phyloP scores from a whole-genome alignment of 2,113 vertebrate genomes.

The Suricata suricatta region DNA sequence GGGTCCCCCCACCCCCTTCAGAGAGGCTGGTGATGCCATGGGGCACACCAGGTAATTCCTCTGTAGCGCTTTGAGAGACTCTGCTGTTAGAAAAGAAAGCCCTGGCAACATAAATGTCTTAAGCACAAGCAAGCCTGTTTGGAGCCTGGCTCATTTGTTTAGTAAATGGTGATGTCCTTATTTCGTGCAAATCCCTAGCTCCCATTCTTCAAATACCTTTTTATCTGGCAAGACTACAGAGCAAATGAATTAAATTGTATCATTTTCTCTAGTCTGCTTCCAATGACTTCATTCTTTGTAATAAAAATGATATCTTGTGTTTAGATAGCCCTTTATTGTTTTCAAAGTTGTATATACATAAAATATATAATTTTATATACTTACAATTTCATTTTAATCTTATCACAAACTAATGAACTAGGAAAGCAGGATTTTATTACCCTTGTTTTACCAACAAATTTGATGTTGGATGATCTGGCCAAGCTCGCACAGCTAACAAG shows the following conservation, averaged over 20 bases:
- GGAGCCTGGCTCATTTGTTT: neutral
- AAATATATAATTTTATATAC: neutral
- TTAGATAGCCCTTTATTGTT: neutral
- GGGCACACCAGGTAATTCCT: neutral
- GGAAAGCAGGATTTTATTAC: neutral
- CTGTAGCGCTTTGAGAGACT: neutral
- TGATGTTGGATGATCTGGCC: neutral
- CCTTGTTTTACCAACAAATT: neutral
- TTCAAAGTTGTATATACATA: neutral
- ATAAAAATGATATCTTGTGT: neutral
- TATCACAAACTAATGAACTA: neutral
- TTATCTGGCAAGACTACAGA: neutral
- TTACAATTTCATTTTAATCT: constrained; percentile 1
- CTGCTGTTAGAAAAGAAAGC: neutral
- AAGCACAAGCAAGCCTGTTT: neutral
- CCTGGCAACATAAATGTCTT: neutral
- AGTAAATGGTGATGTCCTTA: neutral
- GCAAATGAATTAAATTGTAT: neutral
- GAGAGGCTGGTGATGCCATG: neutral
- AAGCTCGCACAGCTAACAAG: neutral
- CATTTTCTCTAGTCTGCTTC: constrained; percentile 41
- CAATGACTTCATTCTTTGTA: constrained; percentile 41
- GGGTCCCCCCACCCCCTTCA: neutral
- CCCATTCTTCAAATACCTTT: constrained; percentile 9
- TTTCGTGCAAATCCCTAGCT: neutral